Evolutionary conservation across 2,797 vertebrate species (phyloP), one percentile per base, ranked within the genome.

Genomic region (Notolepis coatsorum): DNA sequence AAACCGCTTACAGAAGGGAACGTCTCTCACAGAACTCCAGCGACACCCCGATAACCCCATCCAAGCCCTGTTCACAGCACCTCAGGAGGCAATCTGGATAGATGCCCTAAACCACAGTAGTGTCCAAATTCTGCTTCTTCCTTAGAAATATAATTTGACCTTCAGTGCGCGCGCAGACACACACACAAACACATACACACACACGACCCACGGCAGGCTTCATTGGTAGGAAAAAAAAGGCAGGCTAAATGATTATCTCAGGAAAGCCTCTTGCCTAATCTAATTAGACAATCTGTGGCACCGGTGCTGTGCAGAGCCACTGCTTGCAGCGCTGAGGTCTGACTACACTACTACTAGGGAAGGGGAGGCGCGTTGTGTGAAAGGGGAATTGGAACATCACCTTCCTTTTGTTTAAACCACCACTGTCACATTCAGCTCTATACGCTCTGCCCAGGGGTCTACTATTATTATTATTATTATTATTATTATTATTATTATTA

Each of bases 241-340:
- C 88, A 90, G 88, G 88, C 92, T 87, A 81, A 91, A 92, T 95
- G 94, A 94, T 96, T 95, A 96, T 93, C 94, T 91, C 88, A 89
- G 91, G 93, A 95, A 95, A 96, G 94, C 93, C 92, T 88, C 84
- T 93, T 56, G 83, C 90, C 92, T 95, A 95, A 96, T 95, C 94
- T 94, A 95, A 96, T 96, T 95, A 96, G 91, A 81, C 90, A 91
- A 93, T 92, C 89, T 89, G 90, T 86, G 84, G 88, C 81, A 86
- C 68, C 75, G 58, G 78, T 70, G 63, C 57, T 63, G 61, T 47
- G 82, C 79, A 84, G 72, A 71, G 71, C 86, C 48, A 43, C 27
- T 54, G 60, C 68, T 64, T 28, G 59, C 58, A 41, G 58, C 71
- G 65, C 68, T 67, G 38, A 21, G 49, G 35, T 33, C 20, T 50